These are phyloP conservation scores for Platysteira castanea DNA, from an alignment of 2,113 vertebrate species.

Conservation along the genomic window DNA sequence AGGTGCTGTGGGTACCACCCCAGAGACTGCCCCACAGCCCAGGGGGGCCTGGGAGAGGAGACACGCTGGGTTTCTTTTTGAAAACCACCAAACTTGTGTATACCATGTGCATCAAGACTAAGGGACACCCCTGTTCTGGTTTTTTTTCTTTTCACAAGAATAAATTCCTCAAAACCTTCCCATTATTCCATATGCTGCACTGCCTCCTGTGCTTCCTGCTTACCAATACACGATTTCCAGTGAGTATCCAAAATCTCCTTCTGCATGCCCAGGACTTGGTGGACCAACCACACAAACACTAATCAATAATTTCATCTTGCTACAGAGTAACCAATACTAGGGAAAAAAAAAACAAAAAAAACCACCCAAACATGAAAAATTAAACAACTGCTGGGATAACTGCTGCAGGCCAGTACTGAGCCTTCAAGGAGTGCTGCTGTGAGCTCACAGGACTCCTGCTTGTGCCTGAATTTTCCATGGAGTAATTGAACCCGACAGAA, in stretches of 20 bases:
- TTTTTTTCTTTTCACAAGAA: not conserved
- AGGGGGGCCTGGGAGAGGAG: not conserved
- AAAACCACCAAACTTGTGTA: not conserved
- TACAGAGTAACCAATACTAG: not conserved
- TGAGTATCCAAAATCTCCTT: not conserved
- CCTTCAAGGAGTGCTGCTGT: not conserved
- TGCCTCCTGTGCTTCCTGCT: not conserved
- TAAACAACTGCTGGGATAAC: not conserved
- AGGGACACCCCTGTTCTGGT: fast-evolving
- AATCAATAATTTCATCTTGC: not conserved
- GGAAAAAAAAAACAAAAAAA: not conserved
- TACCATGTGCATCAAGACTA: not conserved
- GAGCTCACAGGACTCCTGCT: not conserved
- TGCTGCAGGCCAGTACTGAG: not conserved
- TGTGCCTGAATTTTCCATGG: not conserved
- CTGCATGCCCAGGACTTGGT: not conserved
- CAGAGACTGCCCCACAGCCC: not conserved
- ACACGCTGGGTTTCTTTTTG: not conserved
- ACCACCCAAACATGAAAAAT: not conserved
- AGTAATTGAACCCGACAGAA: not conserved
- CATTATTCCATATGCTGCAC: not conserved
- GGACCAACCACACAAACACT: not conserved
- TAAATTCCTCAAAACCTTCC: not conserved
- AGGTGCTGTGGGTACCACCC: not conserved
- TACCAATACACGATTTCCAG: not conserved